A percentile compares a stretch with the other conserved stretches of the same genome.
phyloP scores from a whole-genome alignment of 2,797 vertebrate species.

The Semotilus atromaculatus region DNA sequence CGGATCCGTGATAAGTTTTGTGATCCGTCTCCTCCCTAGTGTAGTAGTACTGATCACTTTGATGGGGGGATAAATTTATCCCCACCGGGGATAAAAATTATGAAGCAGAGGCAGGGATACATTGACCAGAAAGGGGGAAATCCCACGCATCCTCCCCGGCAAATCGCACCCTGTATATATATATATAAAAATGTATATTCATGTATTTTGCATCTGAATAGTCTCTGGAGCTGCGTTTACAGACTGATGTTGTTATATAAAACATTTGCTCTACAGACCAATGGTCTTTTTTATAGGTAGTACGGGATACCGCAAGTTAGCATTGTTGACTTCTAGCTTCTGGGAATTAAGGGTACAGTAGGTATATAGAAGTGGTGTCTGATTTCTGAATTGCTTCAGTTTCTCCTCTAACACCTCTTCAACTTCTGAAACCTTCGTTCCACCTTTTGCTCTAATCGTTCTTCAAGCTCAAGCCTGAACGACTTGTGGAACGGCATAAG shows the following conservation, averaged over 20 bases:
- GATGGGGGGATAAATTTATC: no score
- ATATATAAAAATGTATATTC: background rate
- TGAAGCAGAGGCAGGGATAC: no score
- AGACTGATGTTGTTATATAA: background rate
- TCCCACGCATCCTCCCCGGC: no score
- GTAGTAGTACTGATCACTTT: no score
- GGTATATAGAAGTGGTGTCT: background rate
- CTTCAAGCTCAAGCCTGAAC: constrained; percentile 66
- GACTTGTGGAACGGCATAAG: constrained; percentile 72
- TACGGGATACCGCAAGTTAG: background rate
- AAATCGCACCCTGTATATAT: no score
- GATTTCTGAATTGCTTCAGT: background rate
- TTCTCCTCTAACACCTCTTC: constrained; percentile 1
- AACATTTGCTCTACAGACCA: background rate
- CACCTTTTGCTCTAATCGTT: constrained; percentile 47
- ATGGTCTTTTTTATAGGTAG: background rate
- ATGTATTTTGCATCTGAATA: background rate
- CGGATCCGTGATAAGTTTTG: no score
- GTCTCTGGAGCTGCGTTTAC: background rate
- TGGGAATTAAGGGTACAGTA: background rate
- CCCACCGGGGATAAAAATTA: no score
- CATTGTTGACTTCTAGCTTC: background rate
- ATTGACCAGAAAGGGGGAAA: no score
- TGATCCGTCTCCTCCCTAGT: no score
- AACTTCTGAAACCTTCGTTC: background rate